Base-by-base conservation (phyloP, 2,113 vertebrate genomes). In the Blennius ocellaris region DNA sequence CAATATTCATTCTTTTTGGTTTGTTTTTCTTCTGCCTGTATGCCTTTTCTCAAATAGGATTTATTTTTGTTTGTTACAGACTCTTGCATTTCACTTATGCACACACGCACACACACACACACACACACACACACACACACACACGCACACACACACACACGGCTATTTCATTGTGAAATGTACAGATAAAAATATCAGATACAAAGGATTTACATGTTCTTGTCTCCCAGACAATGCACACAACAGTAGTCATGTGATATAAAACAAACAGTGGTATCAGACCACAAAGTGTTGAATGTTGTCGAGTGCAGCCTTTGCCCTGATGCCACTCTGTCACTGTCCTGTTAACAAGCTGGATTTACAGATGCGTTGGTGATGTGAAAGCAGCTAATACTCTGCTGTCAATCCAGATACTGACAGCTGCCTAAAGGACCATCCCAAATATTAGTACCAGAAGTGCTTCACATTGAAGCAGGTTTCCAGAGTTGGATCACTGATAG, bases 381-480 rank as follows among this genome's bases (percentile, higher is more conserved):
- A 59, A 37, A 14, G 73, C 76, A 76, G 72, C 74, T 93, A 93
- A 93, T 90, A 69, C 77, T 62, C 67, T 54, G 15, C 87, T 71
- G 87, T 92, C 85, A 87, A 87, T 88, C 88, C 78, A 49, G 0
- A 30, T 30, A 48, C 83, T 80, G 90, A 92, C 87, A 93, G 88
- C 91, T 92, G 90, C 83, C 83, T 74, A 59, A 91, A 91, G 84
- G 79, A 84, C 81, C 86, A 74, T 85, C 81, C 77, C 68, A 80
- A 85, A 93, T 88, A 90, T 90, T 79, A 89, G 55, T 62, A 79
- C 74, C 90, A 93, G 90, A 91, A 93, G 92, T 86, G 78, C 76
- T 50, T 57, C 64, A 68, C 65, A 39, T 54, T 80, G 62, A 80
- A 78, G 66, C 73, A 81, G 73, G 72, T 67, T 63, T 65, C 83